Evolutionary conservation across 92 coral and sea anemone species (phyloP), one percentile per base, ranked within the genome.

Genomic region (Isaurus tuberculatus): DNA sequence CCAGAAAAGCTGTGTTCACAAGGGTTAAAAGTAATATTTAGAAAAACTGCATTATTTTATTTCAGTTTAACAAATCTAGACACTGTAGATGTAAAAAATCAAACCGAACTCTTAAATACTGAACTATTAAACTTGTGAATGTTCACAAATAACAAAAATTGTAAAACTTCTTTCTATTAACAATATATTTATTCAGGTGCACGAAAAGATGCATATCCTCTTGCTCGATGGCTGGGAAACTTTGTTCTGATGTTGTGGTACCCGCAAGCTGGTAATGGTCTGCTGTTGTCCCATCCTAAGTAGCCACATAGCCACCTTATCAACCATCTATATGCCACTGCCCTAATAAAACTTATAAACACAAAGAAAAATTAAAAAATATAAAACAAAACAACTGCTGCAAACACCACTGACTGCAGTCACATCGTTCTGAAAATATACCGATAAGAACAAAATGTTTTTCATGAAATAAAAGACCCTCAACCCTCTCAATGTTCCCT

Each of bases 241-340:
- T 32, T 80, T 80, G 73, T 40, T 65, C 85, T 64, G 0, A 80
- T 65, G 14, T 65, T 13, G 34, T 64, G 85, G 75, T 80, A 80
- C 58, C 64, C 16, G 55, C 85, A 80, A 34, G 85, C 85, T 2
- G 85, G 65, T 42, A 81, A 42, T 26, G 85, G 85, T 81, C 85
- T 65, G 63, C 64, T 81, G 43, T 81, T 81, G 19, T 68, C 85
- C 85, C 85, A 81, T 11, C 85, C 85, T 2, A 81, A 8, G 40
- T 81, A 81, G 29, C 85, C 85, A 81, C 85, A 81, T 5, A 81
- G 77, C 85, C 85, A 81, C 27, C 85, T 23, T 36, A 81, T 68
- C 31, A 81, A 23, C 85, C 85, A 81, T 31, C 85, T 36, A 49
- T 81, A 81, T 2, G 85, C 85, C 63, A 81, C 85, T 65, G 85